Evolutionary conservation across 2,888 invertebrate species (phyloP), one percentile per base, ranked within the genome.

Genomic region (Euspilapteryx auroguttella): DNA sequence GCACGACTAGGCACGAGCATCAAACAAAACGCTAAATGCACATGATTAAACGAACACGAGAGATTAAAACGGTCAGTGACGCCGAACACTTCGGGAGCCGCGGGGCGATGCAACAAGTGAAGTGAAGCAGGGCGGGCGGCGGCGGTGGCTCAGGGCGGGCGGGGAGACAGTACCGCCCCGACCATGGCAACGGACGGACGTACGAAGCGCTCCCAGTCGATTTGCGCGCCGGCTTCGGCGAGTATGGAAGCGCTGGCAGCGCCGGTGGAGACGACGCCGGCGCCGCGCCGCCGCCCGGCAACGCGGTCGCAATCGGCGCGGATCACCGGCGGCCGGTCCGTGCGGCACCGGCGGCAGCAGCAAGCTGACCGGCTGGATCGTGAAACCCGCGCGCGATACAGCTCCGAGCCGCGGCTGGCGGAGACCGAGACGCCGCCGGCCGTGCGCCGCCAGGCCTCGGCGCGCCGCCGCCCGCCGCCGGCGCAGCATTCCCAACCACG

Each of bases 251-350:
- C 79, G 23, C 62, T 81, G 29, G 77, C 76, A 32, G 65, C 75
- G 24, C 75, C 78, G 24, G 69, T 71, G 39, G 79, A 79, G 41
- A 73, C 69, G 28, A 78, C 79, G 33, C 78, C 80, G 31, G 79
- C 79, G 7, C 79, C 80, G 25, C 69, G 83, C 24, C 75, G 86
- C 9, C 65, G 83, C 30, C 86, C 86, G 1, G 87, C 88, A 11
- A 78, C 86, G n/a, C 76, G 88, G 27, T 86, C 87, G 3, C 87
- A 88, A 55, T 86, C 86, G 40, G 88, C 87, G 9, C 63, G 87
- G 31, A 79, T 86, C 39, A 81, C 85, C 28, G 82, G 85, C 32
- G 82, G 80, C 32, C 77, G 85, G 29, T 83, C 83, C 25, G 65
- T 75, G 32, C 52, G 73, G 42, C 64, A 65, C 43, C 47, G 69